phyloP scores from a whole-genome alignment of 2,113 vertebrate species.

The Mustelus asterias region DNA sequence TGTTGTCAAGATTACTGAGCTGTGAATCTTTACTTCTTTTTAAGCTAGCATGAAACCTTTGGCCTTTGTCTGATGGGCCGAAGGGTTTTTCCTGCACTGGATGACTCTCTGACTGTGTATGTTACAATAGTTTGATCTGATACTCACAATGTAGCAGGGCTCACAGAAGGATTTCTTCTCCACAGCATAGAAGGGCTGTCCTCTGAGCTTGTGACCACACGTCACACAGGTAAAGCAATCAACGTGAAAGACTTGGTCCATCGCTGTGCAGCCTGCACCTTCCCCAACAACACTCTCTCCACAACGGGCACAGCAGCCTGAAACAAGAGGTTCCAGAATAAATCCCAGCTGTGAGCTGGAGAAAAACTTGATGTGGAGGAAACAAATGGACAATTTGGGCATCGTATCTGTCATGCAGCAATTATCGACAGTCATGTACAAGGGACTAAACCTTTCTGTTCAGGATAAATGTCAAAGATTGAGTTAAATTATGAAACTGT shows the following conservation, averaged over 20 bases:
- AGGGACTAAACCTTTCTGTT: not conserved
- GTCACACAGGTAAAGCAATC: slow-evolving; percentile 87
- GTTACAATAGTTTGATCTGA: rapidly evolving
- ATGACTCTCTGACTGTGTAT: slow-evolving; percentile 19
- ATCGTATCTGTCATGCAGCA: not conserved
- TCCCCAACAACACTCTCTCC: slow-evolving; percentile 94
- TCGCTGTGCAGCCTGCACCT: slow-evolving; percentile 91
- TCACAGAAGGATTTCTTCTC: slow-evolving; percentile 98
- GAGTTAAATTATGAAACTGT: not conserved
- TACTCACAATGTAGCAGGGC: slow-evolving; percentile 94
- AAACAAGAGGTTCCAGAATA: slow-evolving; percentile 38
- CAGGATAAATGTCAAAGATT: not conserved
- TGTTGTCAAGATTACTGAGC: not conserved
- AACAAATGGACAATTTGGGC: not conserved
- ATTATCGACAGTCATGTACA: not conserved
- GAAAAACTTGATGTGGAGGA: not conserved
- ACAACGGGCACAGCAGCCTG: slow-evolving; percentile 90
- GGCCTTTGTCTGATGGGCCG: not conserved
- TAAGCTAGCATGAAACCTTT: not conserved
- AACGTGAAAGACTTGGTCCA: slow-evolving; percentile 97
- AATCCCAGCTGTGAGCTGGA: not conserved
- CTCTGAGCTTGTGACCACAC: slow-evolving; percentile 82
- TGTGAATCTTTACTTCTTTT: not conserved
- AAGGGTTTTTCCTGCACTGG: too few species aligned
- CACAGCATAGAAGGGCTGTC: slow-evolving; percentile 91